A percentile compares a stretch with the other conserved stretches of the same genome.
Evolutionary conservation across 64 coral and sea anemone species (phyloP).

Genomic region (Pachyseris speciosa): DNA sequence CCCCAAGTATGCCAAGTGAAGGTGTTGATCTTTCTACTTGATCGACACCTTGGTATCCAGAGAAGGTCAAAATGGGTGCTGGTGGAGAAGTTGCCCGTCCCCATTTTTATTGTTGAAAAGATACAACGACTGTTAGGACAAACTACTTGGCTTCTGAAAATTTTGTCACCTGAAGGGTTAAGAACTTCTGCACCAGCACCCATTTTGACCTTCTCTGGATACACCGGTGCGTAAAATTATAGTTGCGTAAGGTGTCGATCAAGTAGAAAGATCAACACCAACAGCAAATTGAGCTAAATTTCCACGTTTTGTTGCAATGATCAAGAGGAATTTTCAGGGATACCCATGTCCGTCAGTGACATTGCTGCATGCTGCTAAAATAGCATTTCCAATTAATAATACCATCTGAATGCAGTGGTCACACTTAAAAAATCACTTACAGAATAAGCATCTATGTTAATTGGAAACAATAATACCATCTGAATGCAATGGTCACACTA

Average conservation of each 20-base stretch:
- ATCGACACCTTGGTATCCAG: slow-evolving; percentile 1
- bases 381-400: too few relatives aligned
- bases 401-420: too few relatives aligned
- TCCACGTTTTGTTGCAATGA: too few relatives aligned
- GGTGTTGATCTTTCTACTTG: slow-evolving; percentile 60
- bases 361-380: too few relatives aligned
- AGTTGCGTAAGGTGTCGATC: slow-evolving; percentile 32
- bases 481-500: too few relatives aligned
- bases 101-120: not conserved
- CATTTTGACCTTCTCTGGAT: not conserved
- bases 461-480: too few relatives aligned
- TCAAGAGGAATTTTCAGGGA: too few relatives aligned
- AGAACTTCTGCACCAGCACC: not conserved
- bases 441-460: too few relatives aligned
- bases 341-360: too few relatives aligned
- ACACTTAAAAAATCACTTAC: too few relatives aligned
- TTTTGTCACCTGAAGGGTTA: not conserved
- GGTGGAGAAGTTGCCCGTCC: not conserved
- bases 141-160: too few relatives aligned
- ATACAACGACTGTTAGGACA: not conserved
- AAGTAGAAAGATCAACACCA: slow-evolving; percentile 58
- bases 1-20: too few relatives aligned
- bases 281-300: not conserved
- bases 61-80: not conserved
- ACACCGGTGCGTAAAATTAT: not conserved